Conservation (phyloP, 2,888 invertebrate genomes). For the Tricholauxania praeusta region DNA sequence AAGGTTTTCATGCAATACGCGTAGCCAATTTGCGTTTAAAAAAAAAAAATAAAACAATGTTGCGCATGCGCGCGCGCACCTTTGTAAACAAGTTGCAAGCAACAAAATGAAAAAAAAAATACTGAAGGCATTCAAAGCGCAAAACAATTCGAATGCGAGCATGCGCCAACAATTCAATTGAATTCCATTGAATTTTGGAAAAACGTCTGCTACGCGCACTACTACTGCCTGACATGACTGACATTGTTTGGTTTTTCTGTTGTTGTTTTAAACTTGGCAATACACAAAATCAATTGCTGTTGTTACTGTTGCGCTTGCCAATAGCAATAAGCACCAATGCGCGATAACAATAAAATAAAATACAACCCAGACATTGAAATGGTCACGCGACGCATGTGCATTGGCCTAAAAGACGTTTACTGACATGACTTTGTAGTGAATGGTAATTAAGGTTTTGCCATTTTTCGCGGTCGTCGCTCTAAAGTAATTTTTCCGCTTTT, state of each 20-base stretch:
- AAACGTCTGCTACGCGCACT: neutral
- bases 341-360: no score
- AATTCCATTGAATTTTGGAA: conserved; percentile 8
- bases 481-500: neutral
- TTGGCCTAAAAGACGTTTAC: conserved; percentile 6
- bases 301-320: neutral
- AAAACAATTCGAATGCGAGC: neutral
- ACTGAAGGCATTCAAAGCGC: neutral
- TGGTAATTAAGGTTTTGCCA: neutral
- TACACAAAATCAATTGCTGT: neutral
- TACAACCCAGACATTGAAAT: conserved; percentile 10
- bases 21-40: neutral
- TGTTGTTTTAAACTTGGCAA: neutral
- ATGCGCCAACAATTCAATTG: conserved; percentile 11
- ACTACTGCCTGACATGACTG: neutral
- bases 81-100: neutral
- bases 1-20: neutral
- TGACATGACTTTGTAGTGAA: neutral
- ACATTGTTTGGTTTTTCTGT: neutral
- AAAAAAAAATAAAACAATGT: neutral
- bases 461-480: neutral
- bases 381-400: neutral
- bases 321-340: neutral
- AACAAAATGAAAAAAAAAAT: neutral
- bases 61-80: conserved; percentile 15